Evolutionary conservation across 1,140 invertebrate species (phyloP), one percentile per base, ranked within the genome.

Genomic region (Melipona quadrifasciata): DNA sequence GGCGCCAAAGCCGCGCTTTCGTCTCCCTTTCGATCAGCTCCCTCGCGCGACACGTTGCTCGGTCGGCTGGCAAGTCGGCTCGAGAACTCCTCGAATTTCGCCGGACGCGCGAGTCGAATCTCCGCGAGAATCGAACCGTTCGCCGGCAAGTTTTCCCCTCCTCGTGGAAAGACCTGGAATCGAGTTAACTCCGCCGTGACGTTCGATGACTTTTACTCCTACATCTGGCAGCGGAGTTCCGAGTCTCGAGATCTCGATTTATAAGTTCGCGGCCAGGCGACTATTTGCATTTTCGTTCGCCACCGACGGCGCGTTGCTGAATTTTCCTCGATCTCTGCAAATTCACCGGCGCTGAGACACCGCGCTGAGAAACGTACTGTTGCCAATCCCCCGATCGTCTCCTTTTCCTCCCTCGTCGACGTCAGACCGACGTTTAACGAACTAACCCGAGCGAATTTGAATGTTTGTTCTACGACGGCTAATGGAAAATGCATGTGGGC

Each of bases 271-370:
- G 58, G 17, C 47, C 17, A 16, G 21, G 27, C 14, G 19, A n/a
- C 39, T 71, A 79, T 84, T 84, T 79, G 57, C 82, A 79, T 84
- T 47, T 47, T 61, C 55, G 82, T 64, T 55, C 21, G 21, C 27
- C 24, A 21, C 21, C 6, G 51, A 24, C 31, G 2, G 21, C 27
- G 47, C 19, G 27, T 19, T 57, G 65, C 27, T 61, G 82, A 64
- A 79, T 79, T 79, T 68, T 27, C 27, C 65, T 39, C 67, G 57
- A 79, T 79, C 79, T 34, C 61, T 78, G 82, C 82, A 61, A 83
- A 78, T 53, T 24, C 72, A 1, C 11, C 3, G 1, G 21, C 21
- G 12, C n/a, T 64, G 55, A 71, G 12, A 55, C 21, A 76, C 55
- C 72, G 75, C 75, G 75, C 78, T 10, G 3, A 19, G 58, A 83